Conservation (phyloP, 2,797 vertebrate genomes). For the Hypotaenidia philippensis region DNA sequence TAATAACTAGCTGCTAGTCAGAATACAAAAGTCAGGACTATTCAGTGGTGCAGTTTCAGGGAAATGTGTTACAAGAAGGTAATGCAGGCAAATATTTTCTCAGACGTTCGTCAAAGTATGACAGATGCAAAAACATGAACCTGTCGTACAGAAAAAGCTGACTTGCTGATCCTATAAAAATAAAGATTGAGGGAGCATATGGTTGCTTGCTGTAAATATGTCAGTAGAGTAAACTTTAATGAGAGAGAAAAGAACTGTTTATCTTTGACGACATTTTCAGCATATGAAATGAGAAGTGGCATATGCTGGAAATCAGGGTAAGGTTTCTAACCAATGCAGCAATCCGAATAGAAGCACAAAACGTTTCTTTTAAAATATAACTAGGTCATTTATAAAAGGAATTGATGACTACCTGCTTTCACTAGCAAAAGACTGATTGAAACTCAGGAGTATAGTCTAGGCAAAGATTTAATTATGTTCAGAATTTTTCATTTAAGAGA, state of each 20-base stretch:
- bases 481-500: not conserved
- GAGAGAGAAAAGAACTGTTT: slow-evolving; percentile 1
- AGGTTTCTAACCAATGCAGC: not conserved
- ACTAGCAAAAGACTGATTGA: not conserved
- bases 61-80: not conserved
- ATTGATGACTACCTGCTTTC: not conserved
- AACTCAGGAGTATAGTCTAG: not conserved
- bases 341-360: not conserved
- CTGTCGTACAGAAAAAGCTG: not conserved
- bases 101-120: not conserved
- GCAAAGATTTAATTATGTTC: not conserved
- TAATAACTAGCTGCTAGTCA: not conserved
- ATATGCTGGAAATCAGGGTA: not conserved
- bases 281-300: not conserved
- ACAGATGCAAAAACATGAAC: not conserved
- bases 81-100: not conserved
- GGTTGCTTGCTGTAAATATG: slow-evolving; percentile 20
- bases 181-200: slow-evolving; percentile 16
- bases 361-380: not conserved
- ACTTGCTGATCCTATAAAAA: slow-evolving; percentile 6
- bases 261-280: not conserved
- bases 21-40: not conserved
- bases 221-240: slow-evolving; percentile 1
- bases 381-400: not conserved
- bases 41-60: not conserved